phyloP scores from a whole-genome alignment of 2,797 vertebrate genomes.

The Cossypha dichroa region DNA sequence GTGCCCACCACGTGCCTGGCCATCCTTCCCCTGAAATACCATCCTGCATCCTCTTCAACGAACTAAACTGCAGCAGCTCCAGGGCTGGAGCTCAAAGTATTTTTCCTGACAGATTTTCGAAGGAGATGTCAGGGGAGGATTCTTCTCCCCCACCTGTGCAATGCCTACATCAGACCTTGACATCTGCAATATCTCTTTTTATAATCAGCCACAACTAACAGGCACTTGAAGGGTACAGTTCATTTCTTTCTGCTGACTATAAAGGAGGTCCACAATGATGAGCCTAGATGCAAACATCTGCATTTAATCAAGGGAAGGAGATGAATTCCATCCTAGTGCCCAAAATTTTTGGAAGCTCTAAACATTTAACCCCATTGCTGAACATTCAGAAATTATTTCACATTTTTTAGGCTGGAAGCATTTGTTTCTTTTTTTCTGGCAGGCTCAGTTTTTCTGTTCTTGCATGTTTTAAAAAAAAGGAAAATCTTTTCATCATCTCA shows the following conservation, averaged over 20 bases:
- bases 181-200: slow-evolving; percentile 35
- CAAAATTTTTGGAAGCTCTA: slow-evolving; percentile 39
- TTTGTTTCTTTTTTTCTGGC: slow-evolving; percentile 36
- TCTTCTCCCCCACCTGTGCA: not conserved
- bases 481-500: slow-evolving; percentile 19
- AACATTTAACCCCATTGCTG: slow-evolving; percentile 44
- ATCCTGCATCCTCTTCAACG: not conserved
- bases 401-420: slow-evolving; percentile 36
- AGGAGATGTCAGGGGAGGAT: slow-evolving; percentile 8
- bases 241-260: slow-evolving; percentile 46
- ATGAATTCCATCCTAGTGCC: not conserved
- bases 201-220: slow-evolving; percentile 2
- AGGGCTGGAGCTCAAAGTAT: not conserved
- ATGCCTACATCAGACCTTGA: slow-evolving; percentile 42
- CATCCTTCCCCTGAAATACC: not conserved
- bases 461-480: not conserved
- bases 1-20: fast-evolving
- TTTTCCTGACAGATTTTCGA: slow-evolving; percentile 8
- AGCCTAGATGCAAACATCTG: slow-evolving; percentile 23
- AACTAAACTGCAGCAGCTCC: not conserved
- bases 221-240: slow-evolving; percentile 36
- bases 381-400: slow-evolving; percentile 35
- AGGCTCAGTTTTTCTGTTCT: slow-evolving; percentile 12
- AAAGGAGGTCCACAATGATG: not conserved
- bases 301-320: slow-evolving; percentile 30